Conservation (phyloP, 2,113 vertebrate species). For the Ameiurus melas region DNA sequence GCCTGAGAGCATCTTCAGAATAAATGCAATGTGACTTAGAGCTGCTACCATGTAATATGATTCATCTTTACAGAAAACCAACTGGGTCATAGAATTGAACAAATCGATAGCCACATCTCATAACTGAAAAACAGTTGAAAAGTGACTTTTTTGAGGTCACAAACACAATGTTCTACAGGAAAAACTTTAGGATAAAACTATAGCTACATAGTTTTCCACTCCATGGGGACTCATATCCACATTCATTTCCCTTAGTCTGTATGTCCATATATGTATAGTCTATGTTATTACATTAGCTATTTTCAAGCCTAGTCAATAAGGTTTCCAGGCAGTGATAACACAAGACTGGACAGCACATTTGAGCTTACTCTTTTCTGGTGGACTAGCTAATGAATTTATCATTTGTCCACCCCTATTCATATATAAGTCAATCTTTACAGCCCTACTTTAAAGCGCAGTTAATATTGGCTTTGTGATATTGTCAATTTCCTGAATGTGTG, state of each 20-base stretch:
- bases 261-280: no score
- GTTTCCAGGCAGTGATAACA: background rate
- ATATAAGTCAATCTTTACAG: background rate
- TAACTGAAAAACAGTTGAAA: background rate
- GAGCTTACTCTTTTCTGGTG: background rate
- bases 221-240: background rate
- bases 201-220: background rate
- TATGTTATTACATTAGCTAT: background rate
- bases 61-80: background rate
- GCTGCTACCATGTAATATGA: background rate
- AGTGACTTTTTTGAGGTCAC: background rate
- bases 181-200: background rate
- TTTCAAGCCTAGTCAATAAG: background rate
- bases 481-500: background rate
- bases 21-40: background rate
- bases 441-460: background rate
- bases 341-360: background rate
- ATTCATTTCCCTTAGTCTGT: background rate
- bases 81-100: background rate
- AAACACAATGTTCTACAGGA: background rate
- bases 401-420: background rate
- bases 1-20: background rate
- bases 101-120: background rate
- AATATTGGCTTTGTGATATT: background rate
- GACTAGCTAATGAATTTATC: background rate